Conservation (phyloP, 1,140 invertebrate genomes). For the Anadara kagoshimensis region DNA sequence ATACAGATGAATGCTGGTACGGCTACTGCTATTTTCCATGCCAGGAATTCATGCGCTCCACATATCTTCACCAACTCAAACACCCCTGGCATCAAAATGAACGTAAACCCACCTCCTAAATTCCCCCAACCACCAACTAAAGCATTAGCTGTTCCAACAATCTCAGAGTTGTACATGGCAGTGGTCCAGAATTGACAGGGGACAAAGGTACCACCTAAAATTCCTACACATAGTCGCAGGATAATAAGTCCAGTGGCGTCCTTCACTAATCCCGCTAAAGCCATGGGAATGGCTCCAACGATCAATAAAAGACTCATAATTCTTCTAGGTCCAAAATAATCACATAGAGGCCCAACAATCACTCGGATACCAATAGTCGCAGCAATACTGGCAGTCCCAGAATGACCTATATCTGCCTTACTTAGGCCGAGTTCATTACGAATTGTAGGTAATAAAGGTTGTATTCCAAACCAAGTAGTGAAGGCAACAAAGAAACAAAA, state of each 20-base stretch:
- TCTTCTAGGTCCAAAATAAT: slow-evolving; percentile 12
- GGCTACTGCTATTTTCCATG: neutral
- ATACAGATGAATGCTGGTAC: neutral
- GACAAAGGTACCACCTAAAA: slow-evolving; percentile 12
- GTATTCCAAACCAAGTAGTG: slow-evolving; percentile 11
- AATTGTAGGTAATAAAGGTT: slow-evolving; percentile 21
- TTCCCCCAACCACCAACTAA: neutral
- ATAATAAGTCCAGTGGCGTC: neutral
- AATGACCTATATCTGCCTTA: slow-evolving; percentile 4
- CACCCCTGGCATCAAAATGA: neutral
- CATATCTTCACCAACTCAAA: neutral
- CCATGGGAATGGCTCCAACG: slow-evolving; percentile 11
- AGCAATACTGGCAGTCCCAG: slow-evolving; percentile 14
- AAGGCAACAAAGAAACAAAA: slow-evolving; percentile 15
- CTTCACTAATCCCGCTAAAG: neutral
- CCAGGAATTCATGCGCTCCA: neutral
- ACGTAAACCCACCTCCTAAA: neutral
- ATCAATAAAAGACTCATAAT: slow-evolving; percentile 7
- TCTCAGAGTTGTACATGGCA: slow-evolving; percentile 10
- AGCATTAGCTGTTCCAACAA: slow-evolving; percentile 7
- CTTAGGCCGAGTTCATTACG: slow-evolving; percentile 2
- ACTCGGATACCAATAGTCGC: slow-evolving; percentile 5
- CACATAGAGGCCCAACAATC: slow-evolving; percentile 8
- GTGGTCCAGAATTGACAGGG: slow-evolving; percentile 17
- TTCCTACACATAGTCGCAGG: slow-evolving; percentile 5